These are phyloP conservation scores for Hymenochirus boettgeri DNA, from an alignment of 2,113 vertebrate species.

Conservation along the genomic window DNA sequence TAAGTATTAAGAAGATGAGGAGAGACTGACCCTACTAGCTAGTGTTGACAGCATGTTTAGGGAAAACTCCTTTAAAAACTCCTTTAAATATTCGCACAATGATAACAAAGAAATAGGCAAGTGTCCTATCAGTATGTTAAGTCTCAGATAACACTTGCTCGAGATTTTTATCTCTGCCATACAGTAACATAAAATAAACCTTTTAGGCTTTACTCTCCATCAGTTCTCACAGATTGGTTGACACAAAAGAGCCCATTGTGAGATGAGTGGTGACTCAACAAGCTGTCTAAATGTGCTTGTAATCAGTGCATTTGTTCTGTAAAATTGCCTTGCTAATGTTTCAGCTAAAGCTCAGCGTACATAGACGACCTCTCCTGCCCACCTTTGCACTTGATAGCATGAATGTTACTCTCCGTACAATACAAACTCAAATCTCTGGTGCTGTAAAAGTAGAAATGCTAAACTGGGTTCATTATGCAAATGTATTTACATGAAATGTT, in stretches of 20 bases:
- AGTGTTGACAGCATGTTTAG: no score
- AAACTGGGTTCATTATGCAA: constrained; percentile 2
- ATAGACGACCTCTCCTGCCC: constrained; percentile 28
- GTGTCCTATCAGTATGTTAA: no score
- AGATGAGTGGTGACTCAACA: constrained; percentile 26
- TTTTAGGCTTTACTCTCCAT: constrained; percentile 12
- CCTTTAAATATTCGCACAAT: no score
- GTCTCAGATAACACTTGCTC: no score
- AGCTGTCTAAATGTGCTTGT: constrained; percentile 34
- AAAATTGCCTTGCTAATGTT: constrained; percentile 14
- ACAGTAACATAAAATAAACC: constrained; percentile 2
- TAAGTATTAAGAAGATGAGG: no score
- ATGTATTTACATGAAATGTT: constrained; percentile 9
- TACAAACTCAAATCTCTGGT: not conserved
- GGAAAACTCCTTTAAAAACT: no score
- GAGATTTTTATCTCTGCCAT: not conserved
- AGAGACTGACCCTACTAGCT: no score
- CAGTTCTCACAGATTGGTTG: constrained; percentile 27
- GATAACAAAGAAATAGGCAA: no score
- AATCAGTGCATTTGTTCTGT: constrained; percentile 22
- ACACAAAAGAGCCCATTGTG: constrained; percentile 19
- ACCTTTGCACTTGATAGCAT: constrained; percentile 17
- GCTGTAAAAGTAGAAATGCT: not conserved
- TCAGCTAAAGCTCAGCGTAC: constrained; percentile 2
- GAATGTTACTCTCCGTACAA: constrained; percentile 1